These are phyloP conservation scores for Pollenia labialis DNA, from an alignment of 2,888 invertebrate species.

Conservation along the genomic window DNA sequence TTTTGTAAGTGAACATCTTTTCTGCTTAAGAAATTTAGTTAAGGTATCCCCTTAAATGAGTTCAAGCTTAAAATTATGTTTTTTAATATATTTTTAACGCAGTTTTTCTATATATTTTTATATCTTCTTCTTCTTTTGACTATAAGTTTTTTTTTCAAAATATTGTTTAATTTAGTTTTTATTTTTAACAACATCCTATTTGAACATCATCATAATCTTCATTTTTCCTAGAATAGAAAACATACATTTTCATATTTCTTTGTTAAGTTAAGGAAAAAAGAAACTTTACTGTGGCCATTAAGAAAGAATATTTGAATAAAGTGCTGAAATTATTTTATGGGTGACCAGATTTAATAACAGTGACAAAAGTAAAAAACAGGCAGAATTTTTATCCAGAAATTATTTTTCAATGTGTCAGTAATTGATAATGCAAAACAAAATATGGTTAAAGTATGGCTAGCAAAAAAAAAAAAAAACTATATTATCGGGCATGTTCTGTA, in stretches of 20 bases:
- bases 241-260: conserved; percentile 4
- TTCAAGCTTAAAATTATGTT: neutral
- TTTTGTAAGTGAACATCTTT: conserved; percentile 13
- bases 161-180: neutral
- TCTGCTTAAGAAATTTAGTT: conserved; percentile 31
- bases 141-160: neutral
- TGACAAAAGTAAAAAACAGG: too few species aligned
- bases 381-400: too few species aligned
- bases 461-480: too few species aligned
- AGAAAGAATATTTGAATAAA: conserved; percentile 16
- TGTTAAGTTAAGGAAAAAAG: neutral
- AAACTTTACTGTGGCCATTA: neutral
- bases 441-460: too few species aligned
- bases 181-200: conserved; percentile 13
- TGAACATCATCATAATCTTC: conserved; percentile 2
- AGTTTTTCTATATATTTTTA: neutral
- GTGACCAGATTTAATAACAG: neutral
- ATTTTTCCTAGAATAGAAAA: neutral
- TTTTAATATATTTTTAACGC: neutral
- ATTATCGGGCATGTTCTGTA: too few species aligned
- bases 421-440: too few species aligned
- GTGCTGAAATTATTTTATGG: too few species aligned
- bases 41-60: neutral
- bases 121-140: neutral
- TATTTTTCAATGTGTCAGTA: too few species aligned